Evolutionary conservation across 2,113 vertebrate species (phyloP), one percentile per base, ranked within the genome.

Genomic region (Hippocampus zosterae): DNA sequence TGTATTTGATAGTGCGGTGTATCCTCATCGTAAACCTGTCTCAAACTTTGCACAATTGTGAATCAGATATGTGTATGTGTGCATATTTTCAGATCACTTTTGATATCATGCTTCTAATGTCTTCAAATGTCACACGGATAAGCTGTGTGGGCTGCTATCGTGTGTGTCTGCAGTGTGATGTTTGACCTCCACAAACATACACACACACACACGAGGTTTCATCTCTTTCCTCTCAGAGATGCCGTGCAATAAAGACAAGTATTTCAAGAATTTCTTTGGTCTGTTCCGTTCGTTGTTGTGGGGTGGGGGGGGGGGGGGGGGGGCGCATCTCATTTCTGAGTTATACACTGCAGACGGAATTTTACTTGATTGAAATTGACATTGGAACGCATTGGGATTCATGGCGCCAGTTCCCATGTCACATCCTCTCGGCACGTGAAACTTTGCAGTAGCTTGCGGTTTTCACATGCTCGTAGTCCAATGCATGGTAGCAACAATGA

Each of bases 221-320:
- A 71, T 81, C 56, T 85, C 75, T 77, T 80, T 60, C 59, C 61
- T 69, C 71, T 70, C 75, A 75, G 80, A 88, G 61, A 77, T 27
- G 71, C 74, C 84, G 81, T 90, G 80, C 72, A 87, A 90, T 89
- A 90, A 89, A 88, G 18, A 76, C 73, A 57, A 57, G 4, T 29
- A 60, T 87, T 84, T 80, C 12, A 67, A 74, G 65, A 74, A 73
- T 76, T 50, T 76, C 29, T 75, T 71, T 72, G 62, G 52, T 5
- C 19, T 81, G 23, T 69, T 74, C 50, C 33, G 15, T 44, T 21
- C 44, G 21, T 9, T 65, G 42, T 46, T 60, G 27, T 60, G 55
- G 55, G n/a, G n/a, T n/a, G n/a, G n/a, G n/a, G n/a, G n/a, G n/a
- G n/a, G n/a, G n/a, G n/a, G n/a, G n/a, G n/a, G n/a, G n/a, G n/a